phyloP scores from a whole-genome alignment of 1,140 invertebrate genomes.

The Wiebesia pumilae region DNA sequence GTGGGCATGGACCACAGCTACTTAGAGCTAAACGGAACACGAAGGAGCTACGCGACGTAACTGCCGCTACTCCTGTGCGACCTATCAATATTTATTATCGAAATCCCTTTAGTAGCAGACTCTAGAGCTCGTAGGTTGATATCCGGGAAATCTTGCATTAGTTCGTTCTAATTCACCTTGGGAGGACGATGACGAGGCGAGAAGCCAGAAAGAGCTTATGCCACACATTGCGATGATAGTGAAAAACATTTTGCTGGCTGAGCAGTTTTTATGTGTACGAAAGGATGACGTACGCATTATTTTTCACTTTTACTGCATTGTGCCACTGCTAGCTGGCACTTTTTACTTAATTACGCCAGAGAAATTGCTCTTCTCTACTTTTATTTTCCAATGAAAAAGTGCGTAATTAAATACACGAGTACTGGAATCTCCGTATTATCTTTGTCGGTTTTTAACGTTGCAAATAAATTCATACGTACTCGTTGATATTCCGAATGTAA shows the following conservation, averaged over 20 bases:
- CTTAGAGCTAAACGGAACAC: neutral
- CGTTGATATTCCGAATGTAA: too few species aligned
- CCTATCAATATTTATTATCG: constrained; percentile 53
- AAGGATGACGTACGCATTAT: constrained; percentile 22
- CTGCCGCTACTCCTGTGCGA: constrained; percentile 35
- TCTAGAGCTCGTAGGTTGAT: constrained; percentile 12
- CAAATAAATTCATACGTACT: too few species aligned
- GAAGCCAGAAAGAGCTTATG: neutral
- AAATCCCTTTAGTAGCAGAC: constrained; percentile 45
- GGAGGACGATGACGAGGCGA: neutral
- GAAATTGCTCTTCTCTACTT: neutral
- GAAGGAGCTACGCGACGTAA: neutral
- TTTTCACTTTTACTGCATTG: constrained; percentile 33
- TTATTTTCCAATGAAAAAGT: neutral
- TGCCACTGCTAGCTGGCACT: neutral
- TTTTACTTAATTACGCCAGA: constrained; percentile 27
- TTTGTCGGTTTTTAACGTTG: neutral
- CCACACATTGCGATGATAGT: neutral
- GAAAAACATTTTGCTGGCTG: constrained; percentile 22
- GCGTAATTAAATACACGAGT: too few species aligned
- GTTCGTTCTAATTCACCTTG: constrained; percentile 40
- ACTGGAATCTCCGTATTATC: neutral
- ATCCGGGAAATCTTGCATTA: constrained; percentile 43
- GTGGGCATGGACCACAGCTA: neutral
- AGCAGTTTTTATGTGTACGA: constrained; percentile 16